Base-by-base conservation (phyloP, 2,888 invertebrate genomes). In the Eupelmus urozonus region DNA sequence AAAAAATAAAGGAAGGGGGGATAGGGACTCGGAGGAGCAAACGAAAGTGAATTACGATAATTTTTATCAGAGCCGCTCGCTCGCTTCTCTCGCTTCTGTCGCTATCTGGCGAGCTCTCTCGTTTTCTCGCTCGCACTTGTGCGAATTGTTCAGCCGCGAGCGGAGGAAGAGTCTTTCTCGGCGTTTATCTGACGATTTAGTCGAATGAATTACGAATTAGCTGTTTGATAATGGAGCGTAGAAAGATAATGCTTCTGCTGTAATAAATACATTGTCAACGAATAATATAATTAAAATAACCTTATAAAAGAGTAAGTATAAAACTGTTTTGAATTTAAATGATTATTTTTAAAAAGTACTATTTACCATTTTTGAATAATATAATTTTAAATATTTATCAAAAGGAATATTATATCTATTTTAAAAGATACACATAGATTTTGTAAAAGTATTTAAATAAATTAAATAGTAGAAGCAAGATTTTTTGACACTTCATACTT, bases 1-100 rank as follows among this genome's bases (percentile, higher is more conserved):
- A 49, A 77, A 76, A 76, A 70, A 69, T 74, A 71, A 51, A 51
- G 67, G 34, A 62, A 2, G 18, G 40, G 57, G 42, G 42, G 27
- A 34, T 42, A 23, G 18, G 53, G 49, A 5, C 16, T 20, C 40
- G 29, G 27, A 67, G 40, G 27, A 70, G 51, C 25, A 25, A 65
- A 62, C 42, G 71, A 23, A 71, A 78, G 74, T 74, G 60, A 75
- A 75, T 74, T 65, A 65, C 78, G 78, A 78, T 78, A 69, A 78
- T 75, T 74, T 78, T 78, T 78, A 78, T 78, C 78, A 42, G 40
- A 29, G 53, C 34, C n/a, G 20, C 60, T 42, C 9, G 11, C n/a
- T 20, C n/a, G 18, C 42, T 27, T 59, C 45, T 29, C 25, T 49
- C n/a, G 16, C 57, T n/a, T 53, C 53, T 57, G 4, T 20, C 25